A percentile compares a stretch with the other conserved stretches of the same genome.
Conservation (phyloP, 1,140 invertebrate genomes). For the Cherax quadricarinatus region DNA sequence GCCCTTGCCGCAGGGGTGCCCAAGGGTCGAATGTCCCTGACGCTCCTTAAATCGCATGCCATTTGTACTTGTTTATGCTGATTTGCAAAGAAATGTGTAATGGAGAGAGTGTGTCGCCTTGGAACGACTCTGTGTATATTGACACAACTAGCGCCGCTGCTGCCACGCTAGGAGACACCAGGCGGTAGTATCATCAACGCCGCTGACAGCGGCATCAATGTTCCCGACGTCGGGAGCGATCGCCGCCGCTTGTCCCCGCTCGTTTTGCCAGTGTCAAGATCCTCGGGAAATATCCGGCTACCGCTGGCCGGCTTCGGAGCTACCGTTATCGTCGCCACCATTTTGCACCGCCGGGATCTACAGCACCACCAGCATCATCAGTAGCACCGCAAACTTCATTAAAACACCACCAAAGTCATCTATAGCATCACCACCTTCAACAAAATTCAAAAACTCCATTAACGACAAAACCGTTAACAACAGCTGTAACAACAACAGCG, state of each 20-base stretch:
- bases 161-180: background rate
- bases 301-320: too few species aligned
- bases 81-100: slow-evolving; percentile 70
- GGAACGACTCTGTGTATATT: slow-evolving; percentile 8
- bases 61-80: slow-evolving; percentile 70
- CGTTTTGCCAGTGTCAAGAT: too few species aligned
- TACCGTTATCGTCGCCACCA: too few species aligned
- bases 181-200: background rate
- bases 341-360: too few species aligned
- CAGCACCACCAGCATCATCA: too few species aligned
- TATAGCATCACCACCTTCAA: background rate
- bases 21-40: slow-evolving; percentile 35
- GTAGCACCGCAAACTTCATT: background rate
- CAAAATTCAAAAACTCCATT: background rate
- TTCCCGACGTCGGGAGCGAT: too few species aligned
- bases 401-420: background rate
- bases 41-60: slow-evolving; percentile 51
- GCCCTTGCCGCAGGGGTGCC: slow-evolving; percentile 3
- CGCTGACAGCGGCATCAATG: too few species aligned
- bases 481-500: too few species aligned
- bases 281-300: too few species aligned
- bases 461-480: background rate
- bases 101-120: slow-evolving; percentile 47
- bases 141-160: background rate
- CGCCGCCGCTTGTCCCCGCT: too few species aligned